Percentiles rank a stretch among this genome's conserved stretches.
phyloP scores from a whole-genome alignment of 1,140 invertebrate species.

The Gonatopus flavifemur region DNA sequence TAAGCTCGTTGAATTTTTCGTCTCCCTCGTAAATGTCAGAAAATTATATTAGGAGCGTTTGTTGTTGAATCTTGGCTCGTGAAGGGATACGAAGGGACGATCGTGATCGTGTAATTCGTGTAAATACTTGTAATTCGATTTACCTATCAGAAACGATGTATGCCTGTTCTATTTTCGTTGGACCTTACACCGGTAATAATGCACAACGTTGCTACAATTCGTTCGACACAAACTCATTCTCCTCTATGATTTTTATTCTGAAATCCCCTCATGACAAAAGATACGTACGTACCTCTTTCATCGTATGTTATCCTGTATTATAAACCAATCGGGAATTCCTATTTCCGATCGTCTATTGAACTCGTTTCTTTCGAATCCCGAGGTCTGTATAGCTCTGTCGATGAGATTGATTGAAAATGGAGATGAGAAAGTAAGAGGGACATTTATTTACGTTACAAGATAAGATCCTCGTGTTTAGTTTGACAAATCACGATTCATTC shows the following conservation, averaged over 20 bases:
- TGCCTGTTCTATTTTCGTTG: constrained; percentile 49
- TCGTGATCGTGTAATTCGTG: background rate
- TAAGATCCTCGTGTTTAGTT: no score
- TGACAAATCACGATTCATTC: no score
- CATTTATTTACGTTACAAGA: no score
- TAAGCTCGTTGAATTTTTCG: background rate
- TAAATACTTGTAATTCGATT: background rate
- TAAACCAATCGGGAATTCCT: constrained; percentile 53
- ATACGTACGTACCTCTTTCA: constrained; percentile 36
- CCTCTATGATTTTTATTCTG: background rate
- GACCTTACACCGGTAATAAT: constrained; percentile 34
- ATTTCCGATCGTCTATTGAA: constrained; percentile 38
- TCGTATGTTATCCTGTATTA: constrained; percentile 42
- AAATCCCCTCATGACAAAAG: constrained; percentile 4
- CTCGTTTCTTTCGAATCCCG: constrained; percentile 24
- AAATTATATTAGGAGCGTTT: background rate
- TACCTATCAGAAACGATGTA: constrained; percentile 22
- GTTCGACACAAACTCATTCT: background rate
- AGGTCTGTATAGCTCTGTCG: no score
- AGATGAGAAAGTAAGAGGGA: no score
- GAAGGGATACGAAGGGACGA: no score
- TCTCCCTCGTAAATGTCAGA: background rate
- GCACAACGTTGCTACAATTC: constrained; percentile 25
- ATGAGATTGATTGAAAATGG: no score
- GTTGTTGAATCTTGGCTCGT: no score